Percentiles rank a stretch among this genome's conserved stretches.
Conservation (phyloP, 1,140 invertebrate species). For the Asbolus verrucosus region DNA sequence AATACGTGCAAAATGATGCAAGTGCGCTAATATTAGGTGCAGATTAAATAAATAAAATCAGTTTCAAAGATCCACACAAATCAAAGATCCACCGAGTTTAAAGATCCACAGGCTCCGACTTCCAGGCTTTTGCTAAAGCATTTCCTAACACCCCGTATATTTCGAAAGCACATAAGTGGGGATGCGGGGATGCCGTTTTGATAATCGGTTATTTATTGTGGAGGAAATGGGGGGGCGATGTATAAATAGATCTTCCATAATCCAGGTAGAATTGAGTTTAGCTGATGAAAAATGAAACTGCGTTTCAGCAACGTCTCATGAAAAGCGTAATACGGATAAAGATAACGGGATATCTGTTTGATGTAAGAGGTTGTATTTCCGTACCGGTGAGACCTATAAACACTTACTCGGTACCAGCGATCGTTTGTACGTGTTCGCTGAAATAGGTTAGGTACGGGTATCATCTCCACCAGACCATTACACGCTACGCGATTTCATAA, state of each 20-base stretch:
- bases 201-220: too few species aligned
- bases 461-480: conserved; percentile 44
- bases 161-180: too few species aligned
- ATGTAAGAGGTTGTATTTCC: conserved; percentile 28
- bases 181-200: too few species aligned
- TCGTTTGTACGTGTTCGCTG: conserved; percentile 26
- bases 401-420: conserved; percentile 39
- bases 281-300: conserved; percentile 5
- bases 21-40: too few species aligned
- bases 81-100: too few species aligned
- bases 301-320: background rate
- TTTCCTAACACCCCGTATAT: too few species aligned
- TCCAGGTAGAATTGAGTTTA: background rate
- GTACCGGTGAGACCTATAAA: conserved; percentile 41
- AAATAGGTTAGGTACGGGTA: conserved; percentile 40
- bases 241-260: background rate
- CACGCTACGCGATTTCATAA: conserved; percentile 47
- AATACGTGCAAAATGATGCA: too few species aligned
- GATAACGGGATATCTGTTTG: conserved; percentile 28
- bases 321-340: conserved; percentile 5
- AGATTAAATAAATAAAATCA: too few species aligned
- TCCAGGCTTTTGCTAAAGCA: too few species aligned
- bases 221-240: too few species aligned
- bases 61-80: too few species aligned
- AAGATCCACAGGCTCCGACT: too few species aligned